Evolutionary conservation across 1,140 invertebrate species (phyloP).

Genomic region (Calephelis virginiensis): DNA sequence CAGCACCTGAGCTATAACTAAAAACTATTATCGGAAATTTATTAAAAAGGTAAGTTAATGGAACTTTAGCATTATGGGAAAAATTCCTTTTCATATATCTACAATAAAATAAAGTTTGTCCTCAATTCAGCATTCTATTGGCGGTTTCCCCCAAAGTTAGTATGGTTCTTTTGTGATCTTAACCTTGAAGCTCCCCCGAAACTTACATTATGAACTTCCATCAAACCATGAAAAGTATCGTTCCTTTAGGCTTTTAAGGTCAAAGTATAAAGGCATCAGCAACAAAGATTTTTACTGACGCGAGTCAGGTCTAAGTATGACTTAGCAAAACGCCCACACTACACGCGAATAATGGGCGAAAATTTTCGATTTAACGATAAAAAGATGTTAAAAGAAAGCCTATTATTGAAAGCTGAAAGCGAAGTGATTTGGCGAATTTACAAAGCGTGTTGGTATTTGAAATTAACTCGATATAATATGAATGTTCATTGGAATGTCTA

Average conservation of each 20-base stretch:
- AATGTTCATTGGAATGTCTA: background rate
- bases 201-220: background rate
- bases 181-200: constrained; percentile 1
- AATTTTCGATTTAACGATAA: background rate
- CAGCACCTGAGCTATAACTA: too few relatives aligned
- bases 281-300: constrained; percentile 12
- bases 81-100: too few relatives aligned
- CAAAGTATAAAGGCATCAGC: background rate
- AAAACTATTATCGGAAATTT: too few relatives aligned
- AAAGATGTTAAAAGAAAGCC: constrained; percentile 10
- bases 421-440: constrained; percentile 5
- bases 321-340: constrained; percentile 2
- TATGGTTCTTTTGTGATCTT: background rate
- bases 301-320: constrained; percentile 11
- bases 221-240: background rate
- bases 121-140: too few relatives aligned
- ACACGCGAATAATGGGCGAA: constrained; percentile 11
- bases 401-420: constrained; percentile 15
- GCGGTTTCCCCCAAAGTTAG: too few relatives aligned
- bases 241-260: background rate
- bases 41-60: too few relatives aligned
- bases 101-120: too few relatives aligned
- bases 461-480: background rate
- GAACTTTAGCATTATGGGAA: too few relatives aligned
- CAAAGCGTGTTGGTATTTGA: background rate